These are phyloP conservation scores for Xerus rutilus DNA, from an alignment of 2,797 vertebrate species.

Conservation along the genomic window DNA sequence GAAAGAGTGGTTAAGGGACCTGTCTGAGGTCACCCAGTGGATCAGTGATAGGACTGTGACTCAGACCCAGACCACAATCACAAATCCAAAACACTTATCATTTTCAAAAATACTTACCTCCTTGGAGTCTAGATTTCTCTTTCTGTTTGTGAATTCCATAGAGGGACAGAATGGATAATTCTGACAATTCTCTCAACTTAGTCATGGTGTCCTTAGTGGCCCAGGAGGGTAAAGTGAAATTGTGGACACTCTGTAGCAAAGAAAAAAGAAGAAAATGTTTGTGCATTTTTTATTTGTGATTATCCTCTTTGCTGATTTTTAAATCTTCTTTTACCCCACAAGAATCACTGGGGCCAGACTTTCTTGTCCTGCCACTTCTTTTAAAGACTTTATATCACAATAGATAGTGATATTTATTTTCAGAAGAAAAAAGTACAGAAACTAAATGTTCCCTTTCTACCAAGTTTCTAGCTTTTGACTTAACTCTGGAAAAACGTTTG, in stretches of 20 bases:
- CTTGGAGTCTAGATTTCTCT: conserved; percentile 94
- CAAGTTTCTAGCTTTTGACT: background rate
- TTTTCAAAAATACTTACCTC: conserved; percentile 88
- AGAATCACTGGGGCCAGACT: background rate
- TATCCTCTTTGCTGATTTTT: background rate
- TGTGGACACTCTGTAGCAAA: conserved; percentile 90
- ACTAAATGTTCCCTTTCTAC: background rate
- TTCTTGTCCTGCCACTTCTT: background rate
- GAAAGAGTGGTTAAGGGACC: background rate
- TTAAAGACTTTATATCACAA: background rate
- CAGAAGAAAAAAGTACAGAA: background rate
- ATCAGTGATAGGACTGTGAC: background rate
- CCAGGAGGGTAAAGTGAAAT: conserved; percentile 93
- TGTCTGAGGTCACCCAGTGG: background rate
- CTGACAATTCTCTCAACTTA: conserved; percentile 91
- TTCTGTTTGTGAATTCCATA: conserved; percentile 91
- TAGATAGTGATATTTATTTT: background rate
- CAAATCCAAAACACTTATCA: background rate
- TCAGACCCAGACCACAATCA: background rate
- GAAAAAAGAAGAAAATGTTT: conserved; percentile 49
- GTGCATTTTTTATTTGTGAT: background rate
- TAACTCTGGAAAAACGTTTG: background rate
- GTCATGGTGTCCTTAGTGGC: conserved; percentile 89
- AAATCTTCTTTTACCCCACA: background rate
- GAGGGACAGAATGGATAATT: conserved; percentile 90